Base-by-base conservation (phyloP, 1,140 invertebrate species). In the Limonius californicus region DNA sequence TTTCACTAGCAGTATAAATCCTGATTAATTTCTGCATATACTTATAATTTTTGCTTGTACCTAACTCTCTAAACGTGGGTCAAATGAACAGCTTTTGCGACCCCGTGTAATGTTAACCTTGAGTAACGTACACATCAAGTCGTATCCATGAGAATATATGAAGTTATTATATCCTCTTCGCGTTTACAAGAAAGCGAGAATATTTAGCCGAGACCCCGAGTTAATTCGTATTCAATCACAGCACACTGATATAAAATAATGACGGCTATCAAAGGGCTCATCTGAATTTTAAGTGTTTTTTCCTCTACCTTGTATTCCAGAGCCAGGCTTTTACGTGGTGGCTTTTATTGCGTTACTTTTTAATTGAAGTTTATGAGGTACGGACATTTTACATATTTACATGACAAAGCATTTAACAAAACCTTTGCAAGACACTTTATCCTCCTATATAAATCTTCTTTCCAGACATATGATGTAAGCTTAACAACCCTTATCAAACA, bases 341-440 rank as follows among this genome's bases (percentile, higher is more conserved):
- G 2, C 2, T 12, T 39, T 39, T 39, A n/a, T 39, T 6, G 11
- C n/a, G 8, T 39, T 6, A 39, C 35, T 39, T 39, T 39, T 39
- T 39, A 14, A 39, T 39, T 39, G 8, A n/a, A 12, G 7, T 14
- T 39, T 39, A 39, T 14, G 8, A 12, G 35, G 35, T 39, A 39
- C 11, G 23, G 3, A 27, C 23, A 27, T 27, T 27, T 27, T 27
- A 39, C 8, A 39, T 12, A 60, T 60, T 60, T 60, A 54, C 59
- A 60, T 60, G 27, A 60, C 39, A 60, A 60, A 42, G 47, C 11
- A 4, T 60, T 60, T 54, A 60, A 60, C 47, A 59, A 59, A 59
- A 39, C 57, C 20, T 9, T 27, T 59, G 27, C 14, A 35, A 45
- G 43, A 21, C 58, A 53, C 43, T 39, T 39, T 39, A 39, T 39